Evolutionary conservation across 2,888 invertebrate species (phyloP), one percentile per base, ranked within the genome.

Genomic region (Helobdella robusta): DNA sequence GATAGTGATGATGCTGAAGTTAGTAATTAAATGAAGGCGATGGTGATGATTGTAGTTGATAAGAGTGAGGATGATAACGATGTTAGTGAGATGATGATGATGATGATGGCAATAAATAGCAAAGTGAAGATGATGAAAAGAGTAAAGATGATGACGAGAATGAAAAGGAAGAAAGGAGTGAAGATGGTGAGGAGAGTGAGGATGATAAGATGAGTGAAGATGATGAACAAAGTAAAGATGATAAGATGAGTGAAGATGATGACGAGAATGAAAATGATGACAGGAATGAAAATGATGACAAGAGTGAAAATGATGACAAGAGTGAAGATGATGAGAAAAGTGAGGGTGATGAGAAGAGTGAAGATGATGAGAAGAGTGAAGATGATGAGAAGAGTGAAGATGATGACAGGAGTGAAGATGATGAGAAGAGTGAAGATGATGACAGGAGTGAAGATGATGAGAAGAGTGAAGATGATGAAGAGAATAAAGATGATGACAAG

Each of bases 111-210:
- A 32, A 58, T 58, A 32, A 58, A 28, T 23, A 58, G 20, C 28
- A 25, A 28, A 8, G 30, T 58, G 58, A 58, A 11, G 30, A 58
- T 58, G 58, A 58, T 58, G 58, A 58, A 28, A 32, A 58, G 20
- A 32, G 30, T 58, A 20, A 58, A 28, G 58, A 60, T 60, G 60
- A 50, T 60, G 60, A 48, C 23, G 63, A 63, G 62, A 61, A 63
- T 63, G 35, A 63, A 20, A 61, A 63, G 28, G 63, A 63, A 63
- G 63, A 63, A 63, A n/a, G 61, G 61, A 60, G 61, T 28, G 59
- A 64, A 18, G 40, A 64, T 59, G 64, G 61, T 28, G 25, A 64
- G 34, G 63, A 63, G 28, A 61, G 62, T 59, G 59, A 63, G 25
- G 63, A 63, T 60, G 63, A 63, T 59, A 34, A 63, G 25, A 61